Percentiles rank a stretch among this genome's conserved stretches.
phyloP scores from a whole-genome alignment of 2,888 invertebrate species.

The Homarus gammarus region DNA sequence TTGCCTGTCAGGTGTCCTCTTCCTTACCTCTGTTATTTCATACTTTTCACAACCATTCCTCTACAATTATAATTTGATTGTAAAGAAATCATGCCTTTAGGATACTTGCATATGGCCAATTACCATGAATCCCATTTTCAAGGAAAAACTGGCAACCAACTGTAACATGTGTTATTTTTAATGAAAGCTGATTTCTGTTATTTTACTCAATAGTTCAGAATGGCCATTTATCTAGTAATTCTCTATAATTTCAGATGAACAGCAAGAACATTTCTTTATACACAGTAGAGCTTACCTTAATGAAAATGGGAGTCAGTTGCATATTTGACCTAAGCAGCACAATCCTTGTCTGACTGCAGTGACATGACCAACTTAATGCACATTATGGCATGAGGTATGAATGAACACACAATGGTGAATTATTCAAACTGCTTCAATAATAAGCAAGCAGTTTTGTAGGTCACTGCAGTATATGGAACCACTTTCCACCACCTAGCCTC shows the following conservation, averaged over 20 bases:
- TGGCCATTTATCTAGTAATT: not conserved
- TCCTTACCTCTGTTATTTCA: not conserved
- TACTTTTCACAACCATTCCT: not conserved
- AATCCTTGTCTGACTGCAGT: slow-evolving; percentile 59
- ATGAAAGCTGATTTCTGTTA: not conserved
- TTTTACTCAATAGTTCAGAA: not conserved
- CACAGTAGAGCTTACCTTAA: not conserved
- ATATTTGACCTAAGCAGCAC: not conserved
- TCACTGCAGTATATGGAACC: slow-evolving; percentile 63
- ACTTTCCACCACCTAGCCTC: slow-evolving; percentile 52
- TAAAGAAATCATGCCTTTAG: slow-evolving; percentile 26
- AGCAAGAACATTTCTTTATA: not conserved
- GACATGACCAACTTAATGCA: slow-evolving; percentile 68
- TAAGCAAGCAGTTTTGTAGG: slow-evolving; percentile 52
- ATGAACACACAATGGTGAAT: slow-evolving; percentile 71
- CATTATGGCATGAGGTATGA: slow-evolving; percentile 70
- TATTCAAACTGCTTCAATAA: slow-evolving; percentile 55
- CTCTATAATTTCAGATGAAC: not conserved
- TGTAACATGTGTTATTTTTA: not conserved
- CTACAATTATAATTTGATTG: slow-evolving; percentile 19
- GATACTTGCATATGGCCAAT: not conserved
- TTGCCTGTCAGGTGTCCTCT: not conserved
- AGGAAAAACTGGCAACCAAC: not conserved
- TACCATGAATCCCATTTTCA: slow-evolving; percentile 15
- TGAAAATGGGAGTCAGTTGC: slow-evolving; percentile 15